These are phyloP conservation scores for Aphaenogaster floridana DNA, from an alignment of 1,140 invertebrate genomes.

Conservation along the genomic window DNA sequence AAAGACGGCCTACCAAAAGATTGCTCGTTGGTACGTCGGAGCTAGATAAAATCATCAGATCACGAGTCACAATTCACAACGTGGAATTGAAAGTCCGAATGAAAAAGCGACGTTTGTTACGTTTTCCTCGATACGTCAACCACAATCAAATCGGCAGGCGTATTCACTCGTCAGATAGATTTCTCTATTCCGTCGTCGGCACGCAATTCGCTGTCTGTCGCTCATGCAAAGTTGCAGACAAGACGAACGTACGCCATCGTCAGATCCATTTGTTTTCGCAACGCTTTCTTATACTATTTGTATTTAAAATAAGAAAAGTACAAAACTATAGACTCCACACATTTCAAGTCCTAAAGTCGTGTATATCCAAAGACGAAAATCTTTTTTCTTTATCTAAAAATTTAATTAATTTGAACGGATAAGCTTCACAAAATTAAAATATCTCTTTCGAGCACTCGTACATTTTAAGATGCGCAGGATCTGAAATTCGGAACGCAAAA, in stretches of 20 bases:
- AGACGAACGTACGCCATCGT: not conserved
- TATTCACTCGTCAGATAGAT: constrained; percentile 53
- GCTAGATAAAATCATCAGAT: constrained; percentile 47
- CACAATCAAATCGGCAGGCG: constrained; percentile 50
- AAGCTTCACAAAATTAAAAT: not conserved
- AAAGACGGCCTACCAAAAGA: constrained; percentile 24
- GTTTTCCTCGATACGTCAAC: constrained; percentile 44
- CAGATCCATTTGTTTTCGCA: not conserved
- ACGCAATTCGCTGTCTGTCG: constrained; percentile 40
- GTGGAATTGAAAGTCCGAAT: constrained; percentile 61
- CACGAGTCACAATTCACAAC: constrained; percentile 46
- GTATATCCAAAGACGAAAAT: not conserved
- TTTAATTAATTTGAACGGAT: not conserved
- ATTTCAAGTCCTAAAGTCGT: not conserved
- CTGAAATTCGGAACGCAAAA: not conserved
- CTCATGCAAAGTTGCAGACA: constrained; percentile 31
- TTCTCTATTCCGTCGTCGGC: constrained; percentile 30
- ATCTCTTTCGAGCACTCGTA: not conserved
- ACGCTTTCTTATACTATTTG: not conserved
- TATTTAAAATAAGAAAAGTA: not conserved
- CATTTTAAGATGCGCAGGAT: not conserved
- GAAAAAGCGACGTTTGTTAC: constrained; percentile 61
- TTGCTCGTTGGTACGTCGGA: constrained; percentile 28
- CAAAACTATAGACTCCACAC: not conserved
- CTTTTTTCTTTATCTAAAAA: constrained; percentile 2